Percentiles rank a stretch among this genome's conserved stretches.
Evolutionary conservation across 2,888 invertebrate genomes (phyloP).

Genomic region (Plebejus anna): DNA sequence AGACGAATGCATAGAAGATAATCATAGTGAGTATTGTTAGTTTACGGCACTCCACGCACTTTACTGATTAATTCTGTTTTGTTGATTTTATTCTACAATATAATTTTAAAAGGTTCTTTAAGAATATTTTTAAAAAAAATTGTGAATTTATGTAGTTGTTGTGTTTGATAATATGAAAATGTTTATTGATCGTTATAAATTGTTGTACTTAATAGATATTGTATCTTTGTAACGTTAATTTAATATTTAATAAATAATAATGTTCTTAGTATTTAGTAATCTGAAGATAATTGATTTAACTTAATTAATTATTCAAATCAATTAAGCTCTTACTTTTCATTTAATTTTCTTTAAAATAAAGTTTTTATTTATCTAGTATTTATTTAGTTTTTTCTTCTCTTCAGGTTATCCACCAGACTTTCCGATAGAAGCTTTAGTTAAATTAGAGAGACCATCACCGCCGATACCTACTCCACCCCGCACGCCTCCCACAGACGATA

Average conservation of each 20-base stretch:
- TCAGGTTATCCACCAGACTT: conserved; percentile 81
- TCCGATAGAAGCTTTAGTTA: conserved; percentile 79
- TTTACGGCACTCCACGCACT: background rate
- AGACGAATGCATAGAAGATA: conserved; percentile 65
- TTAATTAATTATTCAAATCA: no score
- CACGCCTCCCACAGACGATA: conserved; percentile 85
- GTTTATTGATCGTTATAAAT: no score
- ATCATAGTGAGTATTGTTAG: conserved; percentile 59
- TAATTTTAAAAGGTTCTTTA: background rate
- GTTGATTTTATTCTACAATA: conserved; percentile 28
- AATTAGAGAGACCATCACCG: conserved; percentile 80
- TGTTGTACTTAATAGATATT: no score
- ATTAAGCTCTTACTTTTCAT: conserved; percentile 2
- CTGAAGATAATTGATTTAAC: no score
- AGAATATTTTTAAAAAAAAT: no score
- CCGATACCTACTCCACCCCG: conserved; percentile 86
- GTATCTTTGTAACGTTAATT: no score
- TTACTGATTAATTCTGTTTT: conserved; percentile 32
- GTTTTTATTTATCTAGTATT: conserved; percentile 25
- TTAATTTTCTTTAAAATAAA: conserved; percentile 28
- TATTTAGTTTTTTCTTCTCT: conserved; percentile 42
- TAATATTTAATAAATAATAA: no score
- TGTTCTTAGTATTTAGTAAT: no score
- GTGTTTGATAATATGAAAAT: no score
- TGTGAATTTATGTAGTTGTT: no score